Evolutionary conservation across 2,888 invertebrate genomes (phyloP).

Genomic region (Lepidocyrtinus sp.): DNA sequence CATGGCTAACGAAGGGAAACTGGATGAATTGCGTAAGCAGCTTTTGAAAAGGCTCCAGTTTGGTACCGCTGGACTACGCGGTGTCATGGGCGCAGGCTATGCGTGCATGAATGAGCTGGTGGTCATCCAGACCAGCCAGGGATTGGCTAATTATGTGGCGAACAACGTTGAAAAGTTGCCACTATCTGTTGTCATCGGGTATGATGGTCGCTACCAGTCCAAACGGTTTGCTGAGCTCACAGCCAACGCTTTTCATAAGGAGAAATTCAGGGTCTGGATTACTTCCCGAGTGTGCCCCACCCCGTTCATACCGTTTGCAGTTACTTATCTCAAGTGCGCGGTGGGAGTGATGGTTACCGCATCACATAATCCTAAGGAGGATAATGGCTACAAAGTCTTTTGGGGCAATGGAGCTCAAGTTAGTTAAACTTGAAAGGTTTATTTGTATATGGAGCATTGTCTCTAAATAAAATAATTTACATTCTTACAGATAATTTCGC

Average conservation of each 20-base stretch:
- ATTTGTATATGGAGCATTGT: neutral
- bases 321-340: slow-evolving; percentile 81
- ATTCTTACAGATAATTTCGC: slow-evolving; percentile 83
- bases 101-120: slow-evolving; percentile 96
- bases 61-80: slow-evolving; percentile 95
- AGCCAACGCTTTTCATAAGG: slow-evolving; percentile 85
- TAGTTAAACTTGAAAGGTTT: slow-evolving; percentile 39
- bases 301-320: slow-evolving; percentile 92
- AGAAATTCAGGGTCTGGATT: slow-evolving; percentile 84
- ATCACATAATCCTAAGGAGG: slow-evolving; percentile 95
- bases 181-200: slow-evolving; percentile 83
- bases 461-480: no score
- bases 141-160: slow-evolving; percentile 84
- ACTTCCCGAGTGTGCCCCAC: slow-evolving; percentile 89
- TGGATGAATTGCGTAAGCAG: slow-evolving; percentile 28
- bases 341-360: slow-evolving; percentile 96
- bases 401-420: slow-evolving; percentile 93
- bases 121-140: slow-evolving; percentile 92
- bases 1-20: slow-evolving; percentile 19
- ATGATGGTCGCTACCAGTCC: slow-evolving; percentile 94
- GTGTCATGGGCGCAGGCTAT: slow-evolving; percentile 94
- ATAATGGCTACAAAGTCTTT: slow-evolving; percentile 98
- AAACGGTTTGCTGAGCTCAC: slow-evolving; percentile 91
- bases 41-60: slow-evolving; percentile 80
- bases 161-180: slow-evolving; percentile 74